A percentile compares a stretch with the other conserved stretches of the same genome.
These are phyloP conservation scores for Piprites chloris DNA, from an alignment of 2,113 vertebrate species.

Conservation along the genomic window DNA sequence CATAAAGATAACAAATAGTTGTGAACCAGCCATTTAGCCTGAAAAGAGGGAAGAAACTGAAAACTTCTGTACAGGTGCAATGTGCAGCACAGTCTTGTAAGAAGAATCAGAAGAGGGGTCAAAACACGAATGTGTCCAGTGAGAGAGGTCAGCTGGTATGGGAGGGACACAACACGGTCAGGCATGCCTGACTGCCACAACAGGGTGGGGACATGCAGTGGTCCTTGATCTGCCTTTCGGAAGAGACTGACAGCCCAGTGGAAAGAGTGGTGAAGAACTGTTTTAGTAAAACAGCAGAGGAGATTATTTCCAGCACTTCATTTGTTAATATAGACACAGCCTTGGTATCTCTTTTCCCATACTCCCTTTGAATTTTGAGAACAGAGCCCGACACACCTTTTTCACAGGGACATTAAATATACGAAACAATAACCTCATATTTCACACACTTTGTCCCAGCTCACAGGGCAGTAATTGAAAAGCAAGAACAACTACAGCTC, in stretches of 20 bases:
- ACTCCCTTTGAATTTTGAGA: neutral
- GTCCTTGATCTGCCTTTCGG: neutral
- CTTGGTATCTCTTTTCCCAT: neutral
- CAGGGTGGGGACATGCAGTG: fast-evolving
- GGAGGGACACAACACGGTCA: neutral
- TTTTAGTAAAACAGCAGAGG: neutral
- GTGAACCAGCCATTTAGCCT: neutral
- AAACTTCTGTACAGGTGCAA: neutral
- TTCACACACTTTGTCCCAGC: neutral
- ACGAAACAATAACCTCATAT: neutral
- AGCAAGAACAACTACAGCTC: neutral
- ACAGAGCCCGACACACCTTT: fast-evolving
- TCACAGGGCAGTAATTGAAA: neutral
- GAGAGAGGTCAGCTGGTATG: neutral
- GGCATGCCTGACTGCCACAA: neutral
- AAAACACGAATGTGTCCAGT: neutral
- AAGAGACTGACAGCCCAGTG: neutral
- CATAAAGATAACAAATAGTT: neutral
- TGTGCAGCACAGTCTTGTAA: neutral
- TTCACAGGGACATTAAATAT: neutral
- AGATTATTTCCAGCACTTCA: neutral
- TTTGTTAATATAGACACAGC: neutral
- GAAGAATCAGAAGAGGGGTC: neutral
- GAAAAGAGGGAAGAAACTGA: neutral
- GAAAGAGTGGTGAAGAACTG: neutral